Base-by-base conservation (phyloP, 2,797 vertebrate species). In the Acrossocheilus fasciatus region DNA sequence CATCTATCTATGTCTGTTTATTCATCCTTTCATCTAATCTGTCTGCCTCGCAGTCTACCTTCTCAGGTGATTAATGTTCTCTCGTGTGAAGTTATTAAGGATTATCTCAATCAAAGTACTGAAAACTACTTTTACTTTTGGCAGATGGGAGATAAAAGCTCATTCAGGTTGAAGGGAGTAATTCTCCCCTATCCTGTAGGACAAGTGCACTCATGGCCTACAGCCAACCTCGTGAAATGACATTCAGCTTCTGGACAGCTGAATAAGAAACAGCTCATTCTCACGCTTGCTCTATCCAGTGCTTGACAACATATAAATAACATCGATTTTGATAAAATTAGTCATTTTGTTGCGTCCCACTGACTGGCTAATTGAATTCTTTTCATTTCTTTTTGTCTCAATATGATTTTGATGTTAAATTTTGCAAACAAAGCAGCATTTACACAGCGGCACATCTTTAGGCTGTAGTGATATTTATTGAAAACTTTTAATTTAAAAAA, bases 251-350 rank as follows among this genome's bases (percentile, higher is more conserved):
- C 89, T 69, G 86, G 89, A 90, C 82, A 75, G 82, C 84, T 90
- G 87, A 91, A 91, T 91, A 91, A 91, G 90, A 92, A 90, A 89
- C 90, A 88, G 88, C 87, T 92, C 84, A 26, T 83, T 87, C 90
- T 89, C 90, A 79, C 74, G 26, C 69, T 64, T 82, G 43, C 81
- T 73, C 85, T 89, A 20, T 72, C 6, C 15, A 78, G 36, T 1
- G 11, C 64, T 36, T 6, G 26, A 81, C 82, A 87, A 88, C 45
- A 83, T 75, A 86, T 47, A 89, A 86, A 45, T 45, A 57, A 86
- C 81, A 83, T 73, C 59, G 85, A 73, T 59, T 43, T 39, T 59
- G n/a, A 62, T 30, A 0, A 57, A 82, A 41, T 26, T 1, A 59
- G 1, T 72, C 1, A 45, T 45, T 75, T 57, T 18, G 17, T 45